Conservation (phyloP, 2,797 vertebrate species). For the Podarcis siculus region DNA sequence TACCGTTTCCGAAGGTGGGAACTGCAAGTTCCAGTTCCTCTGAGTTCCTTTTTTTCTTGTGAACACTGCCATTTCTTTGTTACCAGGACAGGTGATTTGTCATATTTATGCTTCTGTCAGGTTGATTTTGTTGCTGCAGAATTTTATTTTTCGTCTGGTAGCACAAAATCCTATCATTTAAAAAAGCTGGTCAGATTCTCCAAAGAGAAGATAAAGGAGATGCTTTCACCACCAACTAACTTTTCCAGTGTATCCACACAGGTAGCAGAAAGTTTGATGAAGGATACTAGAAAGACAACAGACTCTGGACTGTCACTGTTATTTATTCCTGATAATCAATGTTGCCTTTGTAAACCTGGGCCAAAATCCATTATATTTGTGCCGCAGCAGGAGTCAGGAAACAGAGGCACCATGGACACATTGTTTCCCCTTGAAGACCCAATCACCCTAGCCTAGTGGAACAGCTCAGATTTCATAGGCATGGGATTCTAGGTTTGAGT, state of each 20-base stretch:
- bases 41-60: conserved; percentile 38
- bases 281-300: background rate
- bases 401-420: background rate
- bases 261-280: background rate
- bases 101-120: conserved; percentile 47
- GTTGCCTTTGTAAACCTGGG: background rate
- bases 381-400: background rate
- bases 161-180: conserved; percentile 60
- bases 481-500: background rate
- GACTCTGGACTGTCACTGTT: background rate
- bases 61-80: conserved; percentile 44
- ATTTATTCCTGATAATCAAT: background rate
- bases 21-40: background rate
- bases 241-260: background rate
- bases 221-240: background rate
- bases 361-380: background rate
- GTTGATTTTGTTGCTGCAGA: conserved; percentile 54
- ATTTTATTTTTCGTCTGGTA: conserved; percentile 67
- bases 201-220: background rate
- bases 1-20: background rate
- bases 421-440: background rate
- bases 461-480: background rate
- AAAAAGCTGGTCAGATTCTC: conserved; percentile 44
- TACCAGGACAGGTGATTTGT: conserved; percentile 50
- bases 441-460: background rate